Conservation (phyloP, 64 coral and sea anemone genomes). For the Pocillopora verrucosa region DNA sequence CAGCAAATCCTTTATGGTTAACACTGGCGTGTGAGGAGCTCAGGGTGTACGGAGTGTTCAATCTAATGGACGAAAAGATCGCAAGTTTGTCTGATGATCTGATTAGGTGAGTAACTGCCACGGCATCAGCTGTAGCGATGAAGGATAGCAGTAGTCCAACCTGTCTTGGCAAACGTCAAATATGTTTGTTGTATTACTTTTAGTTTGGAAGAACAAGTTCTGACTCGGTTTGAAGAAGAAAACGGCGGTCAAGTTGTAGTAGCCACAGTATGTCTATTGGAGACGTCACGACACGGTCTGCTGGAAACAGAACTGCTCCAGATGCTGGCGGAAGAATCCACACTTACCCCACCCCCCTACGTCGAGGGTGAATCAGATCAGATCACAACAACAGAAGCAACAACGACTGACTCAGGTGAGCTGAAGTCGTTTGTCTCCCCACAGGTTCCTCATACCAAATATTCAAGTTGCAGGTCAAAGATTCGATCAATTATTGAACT, state of each 20-base stretch:
- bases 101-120: slow-evolving; percentile 59
- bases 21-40: slow-evolving; percentile 95
- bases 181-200: not conserved
- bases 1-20: slow-evolving; percentile 93
- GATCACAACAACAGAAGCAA: slow-evolving; percentile 30
- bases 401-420: slow-evolving; percentile 12
- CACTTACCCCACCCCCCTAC: slow-evolving; percentile 71
- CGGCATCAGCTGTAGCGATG: not conserved
- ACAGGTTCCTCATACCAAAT: too few relatives aligned
- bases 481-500: too few relatives aligned
- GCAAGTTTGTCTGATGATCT: slow-evolving; percentile 81
- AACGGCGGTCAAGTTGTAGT: slow-evolving; percentile 93
- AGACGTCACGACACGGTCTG: slow-evolving; percentile 96
- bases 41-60: slow-evolving; percentile 87
- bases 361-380: slow-evolving; percentile 64
- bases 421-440: too few relatives aligned
- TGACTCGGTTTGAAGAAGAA: slow-evolving; percentile 91
- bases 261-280: slow-evolving; percentile 87
- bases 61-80: slow-evolving; percentile 96
- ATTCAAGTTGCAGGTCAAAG: too few relatives aligned
- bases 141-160: not conserved
- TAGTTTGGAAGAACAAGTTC: slow-evolving; percentile 96
- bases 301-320: slow-evolving; percentile 94
- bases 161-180: not conserved
- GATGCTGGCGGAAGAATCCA: slow-evolving; percentile 81